phyloP scores from a whole-genome alignment of 2,113 vertebrate species.

The Passer domesticus region DNA sequence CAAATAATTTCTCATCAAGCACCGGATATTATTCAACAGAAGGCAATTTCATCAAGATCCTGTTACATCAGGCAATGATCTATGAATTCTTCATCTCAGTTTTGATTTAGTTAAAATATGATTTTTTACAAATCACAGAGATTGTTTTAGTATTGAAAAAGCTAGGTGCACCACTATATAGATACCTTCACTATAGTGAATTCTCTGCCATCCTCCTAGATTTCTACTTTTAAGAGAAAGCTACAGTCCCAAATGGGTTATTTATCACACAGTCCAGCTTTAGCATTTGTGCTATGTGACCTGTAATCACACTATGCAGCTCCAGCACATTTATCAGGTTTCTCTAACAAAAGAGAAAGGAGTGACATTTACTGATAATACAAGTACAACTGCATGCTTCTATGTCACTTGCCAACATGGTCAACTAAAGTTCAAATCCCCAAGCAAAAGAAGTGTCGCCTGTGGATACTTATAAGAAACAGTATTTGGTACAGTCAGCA shows the following conservation, averaged over 20 bases:
- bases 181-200: background rate
- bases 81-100: background rate
- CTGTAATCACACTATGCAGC: background rate
- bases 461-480: background rate
- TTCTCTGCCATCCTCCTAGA: background rate
- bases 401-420: background rate
- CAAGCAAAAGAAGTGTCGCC: background rate
- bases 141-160: background rate
- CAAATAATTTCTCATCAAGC: background rate
- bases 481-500: background rate
- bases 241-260: background rate
- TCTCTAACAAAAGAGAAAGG: slow-evolving; percentile 19
- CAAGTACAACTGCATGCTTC: background rate
- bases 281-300: slow-evolving; percentile 38
- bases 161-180: background rate
- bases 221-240: background rate
- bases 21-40: background rate
- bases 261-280: background rate
- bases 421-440: slow-evolving; percentile 16
- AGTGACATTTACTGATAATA: slow-evolving; percentile 34
- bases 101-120: background rate
- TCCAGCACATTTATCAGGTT: slow-evolving; percentile 3
- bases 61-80: background rate
- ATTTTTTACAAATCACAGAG: background rate
- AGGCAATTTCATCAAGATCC: background rate